Evolutionary conservation across 30 jellyfish, hydroid and myxozoan species (phyloP).

Genomic region (Haliclystus octoradiatus): DNA sequence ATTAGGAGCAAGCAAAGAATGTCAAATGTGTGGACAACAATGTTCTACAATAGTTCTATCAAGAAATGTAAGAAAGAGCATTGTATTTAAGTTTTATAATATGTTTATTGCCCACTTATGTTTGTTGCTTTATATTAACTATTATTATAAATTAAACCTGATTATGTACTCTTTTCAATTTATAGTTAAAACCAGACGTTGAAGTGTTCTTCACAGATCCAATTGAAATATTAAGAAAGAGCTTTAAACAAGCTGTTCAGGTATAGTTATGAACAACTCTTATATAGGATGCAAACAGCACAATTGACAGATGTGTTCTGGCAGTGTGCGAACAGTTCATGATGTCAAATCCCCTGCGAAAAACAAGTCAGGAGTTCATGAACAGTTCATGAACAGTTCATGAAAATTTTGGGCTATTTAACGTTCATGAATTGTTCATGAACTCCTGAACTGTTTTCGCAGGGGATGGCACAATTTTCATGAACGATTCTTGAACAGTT

Average conservation of each 20-base stretch:
- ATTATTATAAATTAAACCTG: neutral
- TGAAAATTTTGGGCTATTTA: no score
- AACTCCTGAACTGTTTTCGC: no score
- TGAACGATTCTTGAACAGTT: no score
- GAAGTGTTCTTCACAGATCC: conserved; percentile 32
- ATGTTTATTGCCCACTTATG: neutral
- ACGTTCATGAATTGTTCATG: no score
- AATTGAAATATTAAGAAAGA: conserved; percentile 10
- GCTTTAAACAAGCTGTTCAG: conserved; percentile 32
- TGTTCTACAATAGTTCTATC: conserved; percentile 15
- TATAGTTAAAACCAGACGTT: conserved; percentile 42
- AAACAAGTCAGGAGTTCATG: no score
- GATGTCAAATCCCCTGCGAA: no score
- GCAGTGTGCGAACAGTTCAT: no score
- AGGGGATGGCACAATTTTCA: no score
- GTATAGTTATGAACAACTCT: neutral
- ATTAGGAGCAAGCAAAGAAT: conserved; percentile 15
- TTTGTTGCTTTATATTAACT: neutral
- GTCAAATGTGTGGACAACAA: conserved; percentile 39
- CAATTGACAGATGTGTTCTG: neutral
- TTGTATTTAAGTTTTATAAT: neutral
- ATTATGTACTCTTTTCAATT: neutral
- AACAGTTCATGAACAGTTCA: no score
- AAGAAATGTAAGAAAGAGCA: conserved; percentile 12
- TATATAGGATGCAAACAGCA: neutral